Evolutionary conservation across 2,113 vertebrate genomes (phyloP).

Genomic region (Fulica atra): DNA sequence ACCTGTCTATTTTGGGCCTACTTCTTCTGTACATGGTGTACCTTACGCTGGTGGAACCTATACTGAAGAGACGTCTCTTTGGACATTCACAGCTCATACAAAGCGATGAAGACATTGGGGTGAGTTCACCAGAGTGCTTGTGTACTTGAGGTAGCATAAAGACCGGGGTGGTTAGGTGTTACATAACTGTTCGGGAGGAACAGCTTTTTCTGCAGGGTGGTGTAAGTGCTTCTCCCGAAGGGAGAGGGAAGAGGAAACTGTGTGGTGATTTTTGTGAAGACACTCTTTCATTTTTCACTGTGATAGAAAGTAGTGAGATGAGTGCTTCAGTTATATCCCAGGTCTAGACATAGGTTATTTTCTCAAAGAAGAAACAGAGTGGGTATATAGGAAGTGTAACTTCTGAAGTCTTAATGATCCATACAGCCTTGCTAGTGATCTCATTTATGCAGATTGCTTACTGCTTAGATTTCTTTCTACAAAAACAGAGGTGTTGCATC

Average conservation of each 20-base stretch:
- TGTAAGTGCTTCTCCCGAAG: background rate
- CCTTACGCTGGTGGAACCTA: conserved; percentile 93
- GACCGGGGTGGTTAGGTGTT: background rate
- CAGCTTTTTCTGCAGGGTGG: background rate
- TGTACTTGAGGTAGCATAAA: background rate
- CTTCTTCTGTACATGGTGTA: conserved; percentile 98
- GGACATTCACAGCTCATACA: conserved; percentile 96
- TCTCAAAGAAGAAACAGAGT: background rate
- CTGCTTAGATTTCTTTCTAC: background rate
- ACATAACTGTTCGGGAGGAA: background rate
- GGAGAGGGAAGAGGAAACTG: background rate
- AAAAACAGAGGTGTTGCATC: background rate
- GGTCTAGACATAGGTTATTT: background rate
- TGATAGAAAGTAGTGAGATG: background rate
- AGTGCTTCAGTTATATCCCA: background rate
- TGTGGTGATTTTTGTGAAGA: background rate
- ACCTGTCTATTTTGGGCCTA: conserved; percentile 94
- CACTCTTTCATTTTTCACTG: background rate
- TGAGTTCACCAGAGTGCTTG: conserved; percentile 69
- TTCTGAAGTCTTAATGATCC: background rate
- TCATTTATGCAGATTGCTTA: background rate
- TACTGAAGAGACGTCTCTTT: conserved; percentile 94
- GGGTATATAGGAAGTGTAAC: background rate
- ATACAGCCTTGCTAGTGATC: background rate
- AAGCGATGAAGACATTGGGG: conserved; percentile 93